Percentiles rank a stretch among this genome's conserved stretches.
Conservation (phyloP, 2,113 vertebrate species). For the Pan troglodytes region NHGRI_mPanTro3-v2.1_pri NC_072404.2:49545501-49546000, state of each 20-base stretch:
- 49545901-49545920: not conserved
- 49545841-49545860: not conserved
- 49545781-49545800: not conserved
- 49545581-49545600: not conserved
- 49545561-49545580: not conserved
- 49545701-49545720: not conserved
- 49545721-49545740: not conserved
- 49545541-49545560: not conserved
- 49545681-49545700: too few relatives aligned
- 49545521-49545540: not conserved
- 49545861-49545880: not conserved
- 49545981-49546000: not conserved
- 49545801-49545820: not conserved
- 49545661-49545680: too few relatives aligned
- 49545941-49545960: not conserved
- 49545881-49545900: not conserved
- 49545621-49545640: constrained; percentile 90
- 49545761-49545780: not conserved
- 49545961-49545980: not conserved
- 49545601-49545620: constrained; percentile 83
- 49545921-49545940: not conserved
- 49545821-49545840: not conserved
- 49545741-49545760: not conserved
- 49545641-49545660: not conserved
- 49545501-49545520: not conserved